Evolutionary conservation across 2,113 vertebrate species (phyloP).

Genomic region (Sigmodon hispidus): DNA sequence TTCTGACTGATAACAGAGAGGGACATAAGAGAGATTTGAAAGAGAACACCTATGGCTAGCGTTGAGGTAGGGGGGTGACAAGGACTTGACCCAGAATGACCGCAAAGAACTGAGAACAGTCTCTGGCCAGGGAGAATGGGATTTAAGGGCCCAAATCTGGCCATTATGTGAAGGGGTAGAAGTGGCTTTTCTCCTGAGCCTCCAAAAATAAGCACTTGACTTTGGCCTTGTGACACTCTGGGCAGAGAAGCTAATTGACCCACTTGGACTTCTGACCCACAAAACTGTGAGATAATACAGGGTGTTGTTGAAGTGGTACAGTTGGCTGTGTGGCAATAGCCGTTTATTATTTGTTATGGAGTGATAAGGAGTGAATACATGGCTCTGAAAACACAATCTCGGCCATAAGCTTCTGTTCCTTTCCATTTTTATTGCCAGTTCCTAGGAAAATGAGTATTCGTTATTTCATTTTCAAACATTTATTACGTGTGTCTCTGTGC

Average conservation of each 20-base stretch:
- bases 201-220: not conserved
- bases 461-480: not conserved
- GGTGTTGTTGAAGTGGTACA: not conserved
- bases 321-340: not conserved
- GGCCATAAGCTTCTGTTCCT: not conserved
- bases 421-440: constrained; percentile 6
- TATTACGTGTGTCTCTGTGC: not conserved
- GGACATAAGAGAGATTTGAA: not conserved
- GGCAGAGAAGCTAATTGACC: not conserved
- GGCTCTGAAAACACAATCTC: not conserved
- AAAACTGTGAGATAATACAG: not conserved
- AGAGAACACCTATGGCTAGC: not conserved
- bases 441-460: not conserved
- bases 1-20: not conserved
- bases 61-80: not conserved
- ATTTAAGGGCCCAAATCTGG: too few relatives aligned
- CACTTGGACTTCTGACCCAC: not conserved
- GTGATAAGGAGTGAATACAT: not conserved
- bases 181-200: not conserved
- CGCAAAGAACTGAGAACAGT: not conserved
- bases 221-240: not conserved
- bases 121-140: not conserved
- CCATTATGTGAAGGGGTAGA: not conserved
- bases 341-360: not conserved
- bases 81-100: not conserved